Evolutionary conservation across 2,888 invertebrate genomes (phyloP).

Genomic region (Andrena minutula): DNA sequence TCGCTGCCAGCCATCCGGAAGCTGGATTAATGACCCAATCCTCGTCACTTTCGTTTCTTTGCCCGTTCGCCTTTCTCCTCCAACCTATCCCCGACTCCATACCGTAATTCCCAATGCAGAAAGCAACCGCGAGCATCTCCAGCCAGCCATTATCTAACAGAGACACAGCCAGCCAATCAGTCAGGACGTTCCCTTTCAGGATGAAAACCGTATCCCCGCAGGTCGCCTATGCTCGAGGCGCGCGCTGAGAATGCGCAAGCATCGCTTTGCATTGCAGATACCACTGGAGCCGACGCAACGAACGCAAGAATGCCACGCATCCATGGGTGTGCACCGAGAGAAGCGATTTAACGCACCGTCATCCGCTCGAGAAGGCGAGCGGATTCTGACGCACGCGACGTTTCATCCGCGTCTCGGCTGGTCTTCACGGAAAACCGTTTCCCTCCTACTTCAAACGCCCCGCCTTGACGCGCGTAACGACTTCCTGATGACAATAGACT

Average conservation of each 20-base stretch:
- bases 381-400: not conserved
- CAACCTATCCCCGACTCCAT: not conserved
- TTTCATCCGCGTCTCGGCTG: conserved; percentile 19
- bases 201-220: conserved; percentile 14
- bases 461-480: conserved; percentile 36
- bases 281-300: conserved; percentile 36
- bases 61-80: conserved; percentile 17
- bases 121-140: too few species aligned
- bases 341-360: conserved; percentile 49
- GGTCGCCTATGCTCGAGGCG: not conserved
- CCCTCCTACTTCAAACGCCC: conserved; percentile 1
- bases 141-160: too few species aligned
- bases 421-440: conserved; percentile 24
- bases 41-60: conserved; percentile 44
- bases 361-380: conserved; percentile 37
- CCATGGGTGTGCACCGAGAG: conserved; percentile 52
- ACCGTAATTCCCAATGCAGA: not conserved
- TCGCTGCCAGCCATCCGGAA: conserved; percentile 20
- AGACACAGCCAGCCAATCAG: too few species aligned
- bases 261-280: conserved; percentile 57
- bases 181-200: conserved; percentile 32
- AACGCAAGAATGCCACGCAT: conserved; percentile 44
- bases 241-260: conserved; percentile 19
- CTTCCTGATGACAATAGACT: conserved; percentile 36
- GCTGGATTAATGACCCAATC: conserved; percentile 45